Evolutionary conservation across 2,888 invertebrate genomes (phyloP), one percentile per base, ranked within the genome.

Genomic region (Apamea epomidion): DNA sequence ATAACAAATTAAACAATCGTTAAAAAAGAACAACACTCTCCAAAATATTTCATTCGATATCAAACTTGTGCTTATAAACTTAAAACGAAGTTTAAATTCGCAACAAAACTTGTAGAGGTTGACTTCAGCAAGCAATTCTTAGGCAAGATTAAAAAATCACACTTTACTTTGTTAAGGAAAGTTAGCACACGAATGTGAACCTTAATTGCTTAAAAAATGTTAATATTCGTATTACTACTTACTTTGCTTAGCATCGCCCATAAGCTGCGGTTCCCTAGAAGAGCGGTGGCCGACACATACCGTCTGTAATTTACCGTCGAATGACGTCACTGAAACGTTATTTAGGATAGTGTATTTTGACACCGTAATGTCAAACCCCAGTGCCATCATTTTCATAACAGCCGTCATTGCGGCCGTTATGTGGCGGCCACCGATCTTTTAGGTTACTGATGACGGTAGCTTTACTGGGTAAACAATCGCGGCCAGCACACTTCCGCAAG

Each of bases 1-100:
- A 80, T 85, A 88, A 85, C 68, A 87, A 78, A 84, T 64, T 64
- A 79, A 60, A 77, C 48, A 70, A 81, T 74, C 8, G 14, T 45
- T 21, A 37, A 37, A 77, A 76, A 82, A 82, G 58, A 69, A 76
- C 51, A 67, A 83, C 76, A 80, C 68, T 83, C 62, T 72, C n/a
- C 58, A 65, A 87, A 78, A 72, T 8, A 51, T 70, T 74, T 82
- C 48, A 45, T 71, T 68, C 29, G 14, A 69, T 64, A 32, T 54
- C 45, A 51, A 71, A 54, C 25, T 76, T 87, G 79, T 85, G 88
- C 74, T 18, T 71, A 6, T 16, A 60, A 37, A n/a, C 25, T n/a
- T 60, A 32, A 71, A 54, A 18, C 25, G 29, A n/a, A 69, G 16
- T 45, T 74, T 45, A 45, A 25, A 68, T 68, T 48, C 32, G 25